A percentile compares a stretch with the other conserved stretches of the same genome.
phyloP scores from a whole-genome alignment of 1,140 invertebrate species.

The Pseudomyrmex pallidus region DNA sequence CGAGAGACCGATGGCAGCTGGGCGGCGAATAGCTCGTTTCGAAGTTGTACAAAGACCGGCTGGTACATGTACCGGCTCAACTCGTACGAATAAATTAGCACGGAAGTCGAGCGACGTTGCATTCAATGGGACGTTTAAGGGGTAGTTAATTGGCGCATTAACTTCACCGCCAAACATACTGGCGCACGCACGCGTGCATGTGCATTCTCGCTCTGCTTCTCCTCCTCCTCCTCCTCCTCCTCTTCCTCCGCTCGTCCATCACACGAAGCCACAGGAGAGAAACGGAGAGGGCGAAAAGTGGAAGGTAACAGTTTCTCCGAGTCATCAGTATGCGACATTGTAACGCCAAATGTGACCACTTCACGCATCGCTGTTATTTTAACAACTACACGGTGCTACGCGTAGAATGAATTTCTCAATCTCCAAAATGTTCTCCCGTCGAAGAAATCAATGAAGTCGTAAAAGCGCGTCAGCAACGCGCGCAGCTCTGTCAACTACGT shows the following conservation, averaged over 20 bases:
- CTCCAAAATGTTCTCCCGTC: too few species aligned
- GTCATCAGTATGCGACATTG: constrained; percentile 13
- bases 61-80: constrained; percentile 26
- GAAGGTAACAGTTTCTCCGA: constrained; percentile 16
- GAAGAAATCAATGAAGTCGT: too few species aligned
- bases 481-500: too few species aligned
- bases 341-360: not conserved
- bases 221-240: not conserved
- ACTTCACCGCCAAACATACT: constrained; percentile 21
- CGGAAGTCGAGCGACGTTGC: constrained; percentile 35
- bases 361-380: not conserved
- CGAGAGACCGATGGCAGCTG: constrained; percentile 10
- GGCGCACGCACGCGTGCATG: not conserved
- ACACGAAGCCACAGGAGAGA: not conserved
- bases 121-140: constrained; percentile 65
- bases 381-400: not conserved
- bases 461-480: too few species aligned
- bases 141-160: constrained; percentile 72
- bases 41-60: constrained; percentile 44
- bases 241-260: not conserved
- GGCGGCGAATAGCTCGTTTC: constrained; percentile 31
- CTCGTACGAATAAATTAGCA: constrained; percentile 68
- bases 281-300: not conserved
- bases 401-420: too few species aligned
- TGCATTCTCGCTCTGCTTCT: not conserved